These are phyloP conservation scores for Microlaimidae sp. DNA, from an alignment of 2,888 invertebrate species.

Conservation along the genomic window DNA sequence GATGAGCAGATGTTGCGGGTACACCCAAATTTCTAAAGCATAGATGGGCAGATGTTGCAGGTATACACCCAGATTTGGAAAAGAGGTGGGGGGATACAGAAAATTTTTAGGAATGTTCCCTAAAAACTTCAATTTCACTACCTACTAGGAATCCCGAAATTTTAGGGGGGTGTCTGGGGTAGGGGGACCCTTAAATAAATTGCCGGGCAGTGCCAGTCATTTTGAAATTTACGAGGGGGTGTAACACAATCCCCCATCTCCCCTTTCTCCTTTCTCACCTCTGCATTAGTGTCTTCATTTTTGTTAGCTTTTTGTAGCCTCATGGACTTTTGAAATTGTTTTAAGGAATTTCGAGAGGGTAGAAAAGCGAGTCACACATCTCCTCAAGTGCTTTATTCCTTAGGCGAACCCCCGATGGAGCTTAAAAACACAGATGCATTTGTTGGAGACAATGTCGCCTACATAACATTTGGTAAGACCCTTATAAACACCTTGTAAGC, in stretches of 20 bases:
- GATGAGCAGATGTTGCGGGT: no score
- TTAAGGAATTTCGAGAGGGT: slow-evolving; percentile 79
- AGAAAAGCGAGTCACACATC: slow-evolving; percentile 85
- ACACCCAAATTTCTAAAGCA: no score
- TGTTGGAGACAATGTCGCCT: slow-evolving; percentile 91
- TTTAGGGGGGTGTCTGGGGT: no score
- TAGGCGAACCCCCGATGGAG: slow-evolving; percentile 90
- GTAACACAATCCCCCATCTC: neutral
- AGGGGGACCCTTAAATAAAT: no score
- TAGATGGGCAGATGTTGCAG: no score
- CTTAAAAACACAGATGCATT: slow-evolving; percentile 78
- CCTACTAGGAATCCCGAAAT: no score
- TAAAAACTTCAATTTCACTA: no score
- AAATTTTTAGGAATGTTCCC: no score
- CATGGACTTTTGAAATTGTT: slow-evolving; percentile 2
- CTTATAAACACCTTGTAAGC: no score
- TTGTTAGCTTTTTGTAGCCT: slow-evolving; percentile 12
- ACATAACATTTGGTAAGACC: slow-evolving; percentile 98
- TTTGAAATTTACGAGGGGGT: neutral
- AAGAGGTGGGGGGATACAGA: no score
- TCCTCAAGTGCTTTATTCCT: slow-evolving; percentile 48
- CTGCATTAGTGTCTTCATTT: slow-evolving; percentile 8
- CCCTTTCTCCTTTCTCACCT: neutral
- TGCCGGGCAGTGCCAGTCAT: no score
- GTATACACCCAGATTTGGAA: no score